Evolutionary conservation across 2,888 invertebrate genomes (phyloP), one percentile per base, ranked within the genome.

Genomic region (Phyllotreta striolata): DNA sequence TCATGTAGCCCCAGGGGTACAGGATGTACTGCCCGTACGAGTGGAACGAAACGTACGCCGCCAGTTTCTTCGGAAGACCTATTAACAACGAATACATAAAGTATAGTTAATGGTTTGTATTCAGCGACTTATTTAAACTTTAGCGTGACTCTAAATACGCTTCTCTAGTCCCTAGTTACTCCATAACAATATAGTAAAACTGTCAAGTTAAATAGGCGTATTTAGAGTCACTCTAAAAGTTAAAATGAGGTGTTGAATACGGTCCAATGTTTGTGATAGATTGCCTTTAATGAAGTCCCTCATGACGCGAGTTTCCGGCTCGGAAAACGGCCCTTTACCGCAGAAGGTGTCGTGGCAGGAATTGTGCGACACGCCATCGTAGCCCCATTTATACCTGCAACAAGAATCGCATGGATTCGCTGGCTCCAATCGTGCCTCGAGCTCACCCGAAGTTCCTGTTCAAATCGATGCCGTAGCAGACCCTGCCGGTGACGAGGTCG

Each of bases 1-100:
- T 85, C 72, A 90, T 90, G 77, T 93, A 93, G 13, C 94, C 94
- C 93, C 93, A 95, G 6, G 95, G 93, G 77, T 92, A 91, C 6
- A 95, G 83, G 58, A 94, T 87, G 77, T 91, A 92, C 75, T 96
- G 93, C 0, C 93, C 93, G 69, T 93, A 93, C 74, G 92, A 92
- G 79, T 93, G 93, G 81, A 92, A 93, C 0, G 92, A 89, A 58
- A 93, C 74, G 75, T 89, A 93, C 0, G 88, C 91, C 78, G 88
- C 85, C 82, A 89, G 89, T 52, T 86, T 84, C 1, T 84, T 82
- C 0, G 77, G 76, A 6, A 70, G 70, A n/a, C 66, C 68, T 59
- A 56, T 59, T 77, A 81, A 3, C 76, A 77, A 2, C 7, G 41
- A 55, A 13, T 10, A 0, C 9, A 38, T 38, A 10, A 8, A 52